Conservation (phyloP, 2,113 vertebrate genomes). For the Pantherophis guttatus region DNA sequence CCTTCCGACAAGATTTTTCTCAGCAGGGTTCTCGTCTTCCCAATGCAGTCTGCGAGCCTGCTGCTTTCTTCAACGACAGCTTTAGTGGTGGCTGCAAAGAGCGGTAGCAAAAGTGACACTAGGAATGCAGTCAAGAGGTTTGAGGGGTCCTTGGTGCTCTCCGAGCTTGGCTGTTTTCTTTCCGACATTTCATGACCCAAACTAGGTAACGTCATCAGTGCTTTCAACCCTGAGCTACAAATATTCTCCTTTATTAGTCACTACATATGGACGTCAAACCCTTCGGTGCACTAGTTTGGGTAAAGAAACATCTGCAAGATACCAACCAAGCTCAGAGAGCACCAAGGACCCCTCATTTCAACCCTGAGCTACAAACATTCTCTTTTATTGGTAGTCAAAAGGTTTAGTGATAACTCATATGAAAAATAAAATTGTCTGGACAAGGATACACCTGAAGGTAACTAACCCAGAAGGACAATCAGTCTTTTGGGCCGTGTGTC, state of each 20-base stretch:
- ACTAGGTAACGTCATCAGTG: not conserved
- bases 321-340: not conserved
- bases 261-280: no score
- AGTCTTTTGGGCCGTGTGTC: not conserved
- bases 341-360: not conserved
- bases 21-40: constrained; percentile 94
- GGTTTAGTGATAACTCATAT: not conserved
- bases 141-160: not conserved
- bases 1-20: constrained; percentile 97
- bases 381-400: not conserved
- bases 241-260: no score
- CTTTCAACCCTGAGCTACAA: not conserved
- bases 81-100: constrained; percentile 83
- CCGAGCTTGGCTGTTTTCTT: not conserved
- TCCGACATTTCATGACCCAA: not conserved
- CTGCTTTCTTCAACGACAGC: constrained; percentile 96
- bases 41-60: constrained; percentile 96
- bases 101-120: not conserved
- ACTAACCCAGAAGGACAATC: not conserved
- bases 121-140: not conserved
- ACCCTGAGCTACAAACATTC: not conserved
- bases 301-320: not conserved
- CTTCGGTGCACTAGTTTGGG: not conserved
- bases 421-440: not conserved
- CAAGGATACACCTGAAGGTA: not conserved